Evolutionary conservation across 2,113 vertebrate genomes (phyloP), one percentile per base, ranked within the genome.

Genomic region (Actenoides hombroni): DNA sequence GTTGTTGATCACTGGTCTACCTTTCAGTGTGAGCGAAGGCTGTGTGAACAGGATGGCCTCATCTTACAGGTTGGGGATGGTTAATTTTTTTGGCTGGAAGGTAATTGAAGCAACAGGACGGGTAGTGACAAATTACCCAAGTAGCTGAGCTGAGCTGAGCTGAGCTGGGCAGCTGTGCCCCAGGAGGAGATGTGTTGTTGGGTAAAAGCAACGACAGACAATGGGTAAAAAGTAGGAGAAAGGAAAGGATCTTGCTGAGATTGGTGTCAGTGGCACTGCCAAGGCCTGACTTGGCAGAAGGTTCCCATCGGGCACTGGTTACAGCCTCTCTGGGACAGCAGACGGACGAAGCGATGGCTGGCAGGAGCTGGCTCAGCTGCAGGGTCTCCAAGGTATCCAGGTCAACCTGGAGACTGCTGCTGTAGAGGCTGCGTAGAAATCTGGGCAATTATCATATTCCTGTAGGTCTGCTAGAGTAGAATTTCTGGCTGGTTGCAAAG

Each of bases 1-100:
- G 46, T 2, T 53, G 31, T 67, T 42, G 93, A 84, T 61, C 84
- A 12, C 74, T 84, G 65, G 56, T 63, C 83, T 37, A 4, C 64
- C 73, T 90, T 68, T 19, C 61, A n/a, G 83, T 67, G 60, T 19
- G 84, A 94, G 65, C 83, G 3, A 68, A 94, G 61, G 82, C 87
- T 85, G 42, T 87, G 39, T 35, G 94, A 79, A 56, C 95, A 83
- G 86, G 74, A 91, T 18, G 60, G 94, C 78, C 54, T 92, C 94
- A 44, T 90, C 87, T 40, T 61, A 10, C 95, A 95, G 95, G 95
- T 68, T 75, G 77, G 86, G 71, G 70, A 33, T 40, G 77, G 8
- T 90, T 84, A 4, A 48, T 82, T 79, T 3, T 75, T 40, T 57
- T 60, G 35, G 53, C 28, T 90, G 85, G 85, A 79, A 83, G 61